A percentile compares a stretch with the other conserved stretches of the same genome.
phyloP scores from a whole-genome alignment of 2,113 vertebrate genomes.

The Syngnathoides biaculeatus region DNA sequence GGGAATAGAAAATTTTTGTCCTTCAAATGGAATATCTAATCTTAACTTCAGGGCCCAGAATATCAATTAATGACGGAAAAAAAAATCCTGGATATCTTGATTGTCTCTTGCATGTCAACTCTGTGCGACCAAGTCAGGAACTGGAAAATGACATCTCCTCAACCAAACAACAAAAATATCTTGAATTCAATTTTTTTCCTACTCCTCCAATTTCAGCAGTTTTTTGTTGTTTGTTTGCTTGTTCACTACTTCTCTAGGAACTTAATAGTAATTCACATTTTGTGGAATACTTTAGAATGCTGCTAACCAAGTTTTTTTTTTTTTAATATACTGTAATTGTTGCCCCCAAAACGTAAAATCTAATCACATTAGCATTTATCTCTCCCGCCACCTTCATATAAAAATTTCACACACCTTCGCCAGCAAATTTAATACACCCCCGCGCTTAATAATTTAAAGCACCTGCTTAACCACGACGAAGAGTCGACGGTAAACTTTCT shows the following conservation, averaged over 20 bases:
- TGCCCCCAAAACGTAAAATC: constrained; percentile 13
- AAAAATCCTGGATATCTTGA: no score
- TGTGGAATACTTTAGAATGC: neutral
- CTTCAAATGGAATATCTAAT: no score
- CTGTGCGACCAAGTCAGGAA: no score
- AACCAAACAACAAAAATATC: no score
- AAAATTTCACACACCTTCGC: neutral
- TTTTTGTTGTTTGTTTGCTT: neutral
- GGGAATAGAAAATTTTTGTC: neutral
- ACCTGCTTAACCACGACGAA: constrained; percentile 6
- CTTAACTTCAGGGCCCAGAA: neutral
- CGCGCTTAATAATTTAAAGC: constrained; percentile 1
- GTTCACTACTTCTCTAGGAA: neutral
- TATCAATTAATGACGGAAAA: neutral
- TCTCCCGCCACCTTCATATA: constrained; percentile 4
- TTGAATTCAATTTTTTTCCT: no score
- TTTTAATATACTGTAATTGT: neutral
- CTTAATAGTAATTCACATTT: neutral
- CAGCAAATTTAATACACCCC: neutral
- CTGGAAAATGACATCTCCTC: no score
- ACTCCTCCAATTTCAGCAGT: no score
- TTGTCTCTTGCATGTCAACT: no score
- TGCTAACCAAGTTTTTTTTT: neutral
- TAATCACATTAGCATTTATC: constrained; percentile 12
- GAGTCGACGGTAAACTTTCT: neutral